These are phyloP conservation scores for Cuculus canorus DNA, from an alignment of 2,797 vertebrate species.

Conservation along the genomic window DNA sequence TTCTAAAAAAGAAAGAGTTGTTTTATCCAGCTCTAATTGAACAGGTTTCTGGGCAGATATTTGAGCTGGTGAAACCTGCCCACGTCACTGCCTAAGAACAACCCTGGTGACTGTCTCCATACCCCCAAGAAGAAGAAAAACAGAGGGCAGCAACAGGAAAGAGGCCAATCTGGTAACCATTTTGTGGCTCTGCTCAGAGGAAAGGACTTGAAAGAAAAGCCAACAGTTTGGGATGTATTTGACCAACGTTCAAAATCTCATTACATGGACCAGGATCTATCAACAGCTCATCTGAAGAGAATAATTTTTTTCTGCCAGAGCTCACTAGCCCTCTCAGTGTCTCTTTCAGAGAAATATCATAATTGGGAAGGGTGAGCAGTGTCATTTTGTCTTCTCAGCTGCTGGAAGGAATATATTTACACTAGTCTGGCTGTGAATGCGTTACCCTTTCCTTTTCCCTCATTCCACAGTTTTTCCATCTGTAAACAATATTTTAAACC, in stretches of 20 bases:
- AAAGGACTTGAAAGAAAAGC: slow-evolving; percentile 27
- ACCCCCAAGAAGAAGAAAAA: slow-evolving; percentile 21
- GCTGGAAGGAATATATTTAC: not conserved
- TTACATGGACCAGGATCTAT: not conserved
- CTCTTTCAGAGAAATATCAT: not conserved
- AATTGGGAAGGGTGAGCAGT: not conserved
- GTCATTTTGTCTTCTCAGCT: not conserved
- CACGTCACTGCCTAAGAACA: not conserved
- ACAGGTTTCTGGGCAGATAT: slow-evolving; percentile 16
- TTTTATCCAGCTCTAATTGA: slow-evolving; percentile 49
- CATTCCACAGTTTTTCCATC: not conserved
- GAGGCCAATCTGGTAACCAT: slow-evolving; percentile 8
- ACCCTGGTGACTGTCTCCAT: not conserved
- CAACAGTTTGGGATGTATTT: not conserved
- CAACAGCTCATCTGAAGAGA: not conserved
- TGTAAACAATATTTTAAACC: not conserved
- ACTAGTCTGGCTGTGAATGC: not conserved
- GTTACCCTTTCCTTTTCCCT: not conserved
- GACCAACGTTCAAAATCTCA: not conserved
- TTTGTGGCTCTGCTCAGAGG: not conserved
- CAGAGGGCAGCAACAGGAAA: slow-evolving; percentile 14
- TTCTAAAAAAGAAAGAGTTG: not conserved
- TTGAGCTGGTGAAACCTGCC: not conserved
- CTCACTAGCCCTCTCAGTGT: not conserved
- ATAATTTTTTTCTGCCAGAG: not conserved